Conservation (phyloP, 2,888 invertebrate genomes). For the Heliconius erato region DNA sequence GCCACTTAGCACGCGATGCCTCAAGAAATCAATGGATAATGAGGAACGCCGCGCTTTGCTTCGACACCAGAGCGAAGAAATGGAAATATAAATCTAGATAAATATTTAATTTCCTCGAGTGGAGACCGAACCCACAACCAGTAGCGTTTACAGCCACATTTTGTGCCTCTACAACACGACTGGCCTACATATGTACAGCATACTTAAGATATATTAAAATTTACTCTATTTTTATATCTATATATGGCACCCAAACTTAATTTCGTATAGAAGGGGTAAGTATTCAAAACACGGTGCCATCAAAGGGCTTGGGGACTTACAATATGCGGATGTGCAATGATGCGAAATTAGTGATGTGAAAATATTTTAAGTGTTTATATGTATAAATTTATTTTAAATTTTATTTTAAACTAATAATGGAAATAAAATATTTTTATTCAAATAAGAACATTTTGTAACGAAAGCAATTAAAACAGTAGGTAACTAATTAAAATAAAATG, state of each 20-base stretch:
- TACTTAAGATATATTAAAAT: no score
- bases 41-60: no score
- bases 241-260: background rate
- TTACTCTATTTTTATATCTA: background rate
- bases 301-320: slow-evolving; percentile 51
- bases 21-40: no score
- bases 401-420: background rate
- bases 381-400: background rate
- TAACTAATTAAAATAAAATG: slow-evolving; percentile 18
- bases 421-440: background rate
- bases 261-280: slow-evolving; percentile 37
- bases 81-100: no score
- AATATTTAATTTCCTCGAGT: no score
- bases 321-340: slow-evolving; percentile 64
- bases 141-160: no score
- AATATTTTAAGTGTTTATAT: background rate
- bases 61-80: no score
- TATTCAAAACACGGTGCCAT: slow-evolving; percentile 34
- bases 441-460: background rate
- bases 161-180: no score
- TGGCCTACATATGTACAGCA: no score
- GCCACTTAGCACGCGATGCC: no score
- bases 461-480: slow-evolving; percentile 3
- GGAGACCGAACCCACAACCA: no score
- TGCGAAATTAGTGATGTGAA: slow-evolving; percentile 57